Conservation (phyloP, 1,140 invertebrate genomes). For the Eumaeus atala region DNA sequence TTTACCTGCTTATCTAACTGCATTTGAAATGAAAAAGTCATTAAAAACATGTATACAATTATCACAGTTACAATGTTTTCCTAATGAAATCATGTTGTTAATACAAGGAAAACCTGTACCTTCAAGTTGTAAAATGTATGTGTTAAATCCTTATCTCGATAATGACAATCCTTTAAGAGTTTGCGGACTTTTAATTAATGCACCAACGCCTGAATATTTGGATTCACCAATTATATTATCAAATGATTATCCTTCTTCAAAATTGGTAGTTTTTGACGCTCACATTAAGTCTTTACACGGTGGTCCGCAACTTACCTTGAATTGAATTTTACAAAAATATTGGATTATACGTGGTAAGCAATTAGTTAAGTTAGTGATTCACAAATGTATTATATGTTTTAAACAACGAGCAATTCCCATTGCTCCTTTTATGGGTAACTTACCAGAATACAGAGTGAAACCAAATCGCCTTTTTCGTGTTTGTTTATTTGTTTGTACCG, state of each 20-base stretch:
- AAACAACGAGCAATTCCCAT: constrained; percentile 1
- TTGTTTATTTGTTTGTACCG: constrained; percentile 11
- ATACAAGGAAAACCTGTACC: constrained; percentile 1
- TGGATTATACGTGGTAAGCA: constrained; percentile 30
- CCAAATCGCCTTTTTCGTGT: neutral
- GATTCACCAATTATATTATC: constrained; percentile 21
- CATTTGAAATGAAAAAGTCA: neutral
- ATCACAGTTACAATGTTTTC: constrained; percentile 13
- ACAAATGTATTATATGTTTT: constrained; percentile 13
- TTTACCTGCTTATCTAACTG: neutral
- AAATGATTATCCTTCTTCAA: constrained; percentile 18
- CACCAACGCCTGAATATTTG: constrained; percentile 15
- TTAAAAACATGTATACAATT: neutral
- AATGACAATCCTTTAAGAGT: neutral
- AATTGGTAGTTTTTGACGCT: constrained; percentile 31
- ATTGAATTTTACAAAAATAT: constrained; percentile 26
- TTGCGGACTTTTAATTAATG: constrained; percentile 8
- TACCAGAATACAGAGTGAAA: too few relatives aligned
- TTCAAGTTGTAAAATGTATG: constrained; percentile 15
- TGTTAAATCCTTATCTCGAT: neutral
- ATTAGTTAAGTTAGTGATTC: constrained; percentile 3
- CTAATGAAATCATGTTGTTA: constrained; percentile 11
- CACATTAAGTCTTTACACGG: constrained; percentile 38
- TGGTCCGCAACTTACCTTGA: constrained; percentile 31
- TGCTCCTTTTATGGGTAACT: too few relatives aligned